These are phyloP conservation scores for Heteromormyrus szaboi DNA, from an alignment of 2,797 vertebrate genomes.

Conservation along the genomic window DNA sequence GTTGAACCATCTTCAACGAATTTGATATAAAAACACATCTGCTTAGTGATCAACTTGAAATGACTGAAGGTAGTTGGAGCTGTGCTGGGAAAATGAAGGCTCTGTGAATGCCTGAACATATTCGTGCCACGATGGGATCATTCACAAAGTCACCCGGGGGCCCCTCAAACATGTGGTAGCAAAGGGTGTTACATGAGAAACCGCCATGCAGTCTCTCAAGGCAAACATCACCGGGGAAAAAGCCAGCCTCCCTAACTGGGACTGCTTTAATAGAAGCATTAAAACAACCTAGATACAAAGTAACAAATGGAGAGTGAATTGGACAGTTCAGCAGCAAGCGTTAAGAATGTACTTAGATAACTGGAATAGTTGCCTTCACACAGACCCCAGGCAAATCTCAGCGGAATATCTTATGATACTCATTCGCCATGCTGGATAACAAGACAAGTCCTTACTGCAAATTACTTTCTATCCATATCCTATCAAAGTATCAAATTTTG, in stretches of 20 bases:
- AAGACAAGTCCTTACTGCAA: background rate
- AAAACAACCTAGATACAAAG: background rate
- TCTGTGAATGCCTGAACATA: background rate
- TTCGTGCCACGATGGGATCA: background rate
- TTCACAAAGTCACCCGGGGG: background rate
- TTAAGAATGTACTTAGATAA: background rate
- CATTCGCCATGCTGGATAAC: background rate
- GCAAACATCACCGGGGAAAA: background rate
- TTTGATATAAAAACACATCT: background rate
- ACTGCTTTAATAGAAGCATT: background rate
- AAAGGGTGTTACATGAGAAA: background rate
- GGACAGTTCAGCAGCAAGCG: background rate
- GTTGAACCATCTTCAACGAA: background rate
- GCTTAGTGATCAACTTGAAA: background rate
- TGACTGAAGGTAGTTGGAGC: background rate
- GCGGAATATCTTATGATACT: background rate
- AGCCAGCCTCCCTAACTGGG: background rate
- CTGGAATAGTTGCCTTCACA: background rate
- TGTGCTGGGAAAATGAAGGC: background rate
- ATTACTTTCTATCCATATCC: background rate
- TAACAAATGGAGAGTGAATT: background rate
- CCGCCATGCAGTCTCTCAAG: background rate
- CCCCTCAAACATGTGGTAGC: background rate
- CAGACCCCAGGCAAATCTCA: background rate
- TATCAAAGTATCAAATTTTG: too few species aligned